Evolutionary conservation across 2,888 invertebrate genomes (phyloP).

Genomic region (Tachina lurida): DNA sequence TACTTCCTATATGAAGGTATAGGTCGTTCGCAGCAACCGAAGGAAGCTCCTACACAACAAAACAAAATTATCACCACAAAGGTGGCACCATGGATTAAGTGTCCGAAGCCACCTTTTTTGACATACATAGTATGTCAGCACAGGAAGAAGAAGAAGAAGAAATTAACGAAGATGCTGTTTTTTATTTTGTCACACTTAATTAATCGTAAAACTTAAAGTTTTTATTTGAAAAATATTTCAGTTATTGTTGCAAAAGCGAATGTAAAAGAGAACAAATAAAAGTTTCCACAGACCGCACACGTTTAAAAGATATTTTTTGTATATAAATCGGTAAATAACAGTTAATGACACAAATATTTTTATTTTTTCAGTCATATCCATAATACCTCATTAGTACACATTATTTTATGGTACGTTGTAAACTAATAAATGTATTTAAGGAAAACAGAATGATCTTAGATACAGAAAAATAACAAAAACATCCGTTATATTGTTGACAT

Average conservation of each 20-base stretch:
- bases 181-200: conserved; percentile 42
- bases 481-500: conserved; percentile 52
- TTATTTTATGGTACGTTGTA: conserved; percentile 10
- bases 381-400: not conserved
- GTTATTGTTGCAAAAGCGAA: conserved; percentile 10
- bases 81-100: too few species aligned
- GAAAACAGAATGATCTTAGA: not conserved
- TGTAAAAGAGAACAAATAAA: conserved; percentile 9
- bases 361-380: conserved; percentile 1
- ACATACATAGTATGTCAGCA: too few species aligned
- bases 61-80: too few species aligned
- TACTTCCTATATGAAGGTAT: too few species aligned
- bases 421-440: conserved; percentile 33
- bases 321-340: not conserved
- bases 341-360: conserved; percentile 11
- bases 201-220: conserved; percentile 9
- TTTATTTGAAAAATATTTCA: not conserved
- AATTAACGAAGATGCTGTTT: conserved; percentile 21
- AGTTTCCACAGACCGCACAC: conserved; percentile 48
- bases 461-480: conserved; percentile 52
- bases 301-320: not conserved
- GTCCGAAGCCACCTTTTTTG: too few species aligned
- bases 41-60: too few species aligned
- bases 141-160: too few species aligned
- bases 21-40: too few species aligned